Base-by-base conservation (phyloP, 2,113 vertebrate species). In the Emydura subglobosa region DNA sequence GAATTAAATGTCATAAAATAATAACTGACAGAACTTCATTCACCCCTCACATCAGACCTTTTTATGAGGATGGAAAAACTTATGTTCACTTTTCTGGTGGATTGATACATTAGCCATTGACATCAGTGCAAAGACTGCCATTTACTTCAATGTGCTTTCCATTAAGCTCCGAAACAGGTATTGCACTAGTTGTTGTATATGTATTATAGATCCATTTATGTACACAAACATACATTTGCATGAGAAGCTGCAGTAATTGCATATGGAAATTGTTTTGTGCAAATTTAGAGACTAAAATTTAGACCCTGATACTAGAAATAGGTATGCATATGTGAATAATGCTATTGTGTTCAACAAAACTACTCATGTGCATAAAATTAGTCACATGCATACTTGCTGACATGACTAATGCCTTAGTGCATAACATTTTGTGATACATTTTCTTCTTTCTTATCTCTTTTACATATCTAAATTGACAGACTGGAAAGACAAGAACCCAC, bases 1-100 rank as follows among this genome's bases (percentile, higher is more conserved):
- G 27, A 92, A 96, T 0, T 0, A 79, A 31, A 24, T 92, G 31
- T 72, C 81, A 34, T 59, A 79, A 96, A 94, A 92, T n/a, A 74
- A 85, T 85, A 96, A 89, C 27, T 81, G 78, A 79, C 42, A 93
- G 11, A 92, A 91, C 7, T 85, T 93, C 68, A 82, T 19, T 10
- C 83, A 85, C 24, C 50, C 11, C 57, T 42, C 0, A 3, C 47
- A 90, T 90, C 50, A 24, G 93, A 7, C 42, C 51, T 19, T 82
- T 90, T 84, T 76, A 34, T 34, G 24, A 86, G 7, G 44, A 84
- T 39, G 78, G 51, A 79, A 78, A n/a, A 78, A 78, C 82, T 95
- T 94, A 55, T 86, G 47, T 54, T 88, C 8, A 5, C 1, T 85
- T 82, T 7, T 80, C n/a, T 80, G 9, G 1, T 88, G 8, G 10